Evolutionary conservation across 1,140 invertebrate species (phyloP).

Genomic region (Diachasmimorpha longicaudata): DNA sequence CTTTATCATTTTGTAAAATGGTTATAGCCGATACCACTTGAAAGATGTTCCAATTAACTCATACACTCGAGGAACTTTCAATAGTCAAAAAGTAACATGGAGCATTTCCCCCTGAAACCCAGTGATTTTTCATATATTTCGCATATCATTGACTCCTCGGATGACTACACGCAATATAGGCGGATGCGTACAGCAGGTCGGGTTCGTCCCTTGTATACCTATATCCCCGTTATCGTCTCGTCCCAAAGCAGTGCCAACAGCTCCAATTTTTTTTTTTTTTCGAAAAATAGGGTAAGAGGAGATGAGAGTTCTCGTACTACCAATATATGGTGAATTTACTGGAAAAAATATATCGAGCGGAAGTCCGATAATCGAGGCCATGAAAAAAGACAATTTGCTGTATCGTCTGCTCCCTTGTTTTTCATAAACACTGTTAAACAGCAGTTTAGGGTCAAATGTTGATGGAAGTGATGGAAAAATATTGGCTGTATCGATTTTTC

Average conservation of each 20-base stretch:
- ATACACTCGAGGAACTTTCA: too few species aligned
- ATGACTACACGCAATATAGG: background rate
- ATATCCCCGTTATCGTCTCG: background rate
- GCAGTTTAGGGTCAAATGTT: too few species aligned
- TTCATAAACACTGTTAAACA: background rate
- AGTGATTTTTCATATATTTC: background rate
- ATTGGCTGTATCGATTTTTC: too few species aligned
- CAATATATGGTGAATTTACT: constrained; percentile 16
- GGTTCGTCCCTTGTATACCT: background rate
- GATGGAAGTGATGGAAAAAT: too few species aligned
- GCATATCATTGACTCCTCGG: background rate
- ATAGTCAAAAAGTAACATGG: too few species aligned
- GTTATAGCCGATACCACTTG: too few species aligned
- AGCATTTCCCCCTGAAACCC: too few species aligned
- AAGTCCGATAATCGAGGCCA: constrained; percentile 19
- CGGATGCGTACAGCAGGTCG: background rate
- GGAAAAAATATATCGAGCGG: constrained; percentile 27
- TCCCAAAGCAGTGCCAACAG: background rate
- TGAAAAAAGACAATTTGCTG: background rate
- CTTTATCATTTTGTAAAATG: too few species aligned
- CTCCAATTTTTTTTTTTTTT: background rate
- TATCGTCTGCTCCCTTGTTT: background rate
- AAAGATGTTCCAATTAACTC: too few species aligned
- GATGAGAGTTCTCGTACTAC: background rate
- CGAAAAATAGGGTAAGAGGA: background rate